Conservation (phyloP, 2,888 invertebrate species). For the Ganaspis brasiliensis region DNA sequence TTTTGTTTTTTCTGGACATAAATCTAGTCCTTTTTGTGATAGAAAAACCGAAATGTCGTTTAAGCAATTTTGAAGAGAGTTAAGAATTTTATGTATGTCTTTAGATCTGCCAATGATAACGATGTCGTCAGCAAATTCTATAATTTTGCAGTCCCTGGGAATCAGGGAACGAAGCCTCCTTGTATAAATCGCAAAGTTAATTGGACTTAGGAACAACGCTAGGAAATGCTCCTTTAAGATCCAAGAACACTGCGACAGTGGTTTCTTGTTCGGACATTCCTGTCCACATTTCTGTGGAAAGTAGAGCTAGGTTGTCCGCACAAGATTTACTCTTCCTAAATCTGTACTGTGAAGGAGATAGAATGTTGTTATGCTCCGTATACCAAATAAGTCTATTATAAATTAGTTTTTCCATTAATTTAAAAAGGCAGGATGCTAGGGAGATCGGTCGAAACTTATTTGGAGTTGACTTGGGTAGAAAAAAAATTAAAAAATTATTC, state of each 20-base stretch:
- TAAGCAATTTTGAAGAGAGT: not conserved
- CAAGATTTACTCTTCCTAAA: not conserved
- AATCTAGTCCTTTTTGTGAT: slow-evolving; percentile 26
- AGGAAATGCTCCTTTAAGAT: not conserved
- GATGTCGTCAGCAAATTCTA: not conserved
- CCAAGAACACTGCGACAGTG: not conserved
- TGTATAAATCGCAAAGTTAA: slow-evolving; percentile 51
- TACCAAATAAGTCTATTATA: slow-evolving; percentile 46
- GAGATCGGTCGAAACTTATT: not conserved
- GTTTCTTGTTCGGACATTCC: not conserved
- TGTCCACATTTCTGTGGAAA: not conserved
- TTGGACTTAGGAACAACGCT: slow-evolving; percentile 30
- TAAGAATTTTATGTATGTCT: not conserved
- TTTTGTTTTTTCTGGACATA: slow-evolving; percentile 48
- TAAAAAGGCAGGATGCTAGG: slow-evolving; percentile 8
- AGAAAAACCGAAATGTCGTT: slow-evolving; percentile 8
- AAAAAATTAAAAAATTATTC: no score
- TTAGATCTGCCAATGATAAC: not conserved
- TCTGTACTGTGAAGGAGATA: not conserved
- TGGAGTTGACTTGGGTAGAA: not conserved
- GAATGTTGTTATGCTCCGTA: slow-evolving; percentile 10
- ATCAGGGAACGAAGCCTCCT: slow-evolving; percentile 33
- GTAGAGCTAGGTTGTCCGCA: not conserved
- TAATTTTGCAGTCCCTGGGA: not conserved
- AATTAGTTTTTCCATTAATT: not conserved